Evolutionary conservation across 2,797 vertebrate genomes (phyloP).

Genomic region (Amniataba percoides): DNA sequence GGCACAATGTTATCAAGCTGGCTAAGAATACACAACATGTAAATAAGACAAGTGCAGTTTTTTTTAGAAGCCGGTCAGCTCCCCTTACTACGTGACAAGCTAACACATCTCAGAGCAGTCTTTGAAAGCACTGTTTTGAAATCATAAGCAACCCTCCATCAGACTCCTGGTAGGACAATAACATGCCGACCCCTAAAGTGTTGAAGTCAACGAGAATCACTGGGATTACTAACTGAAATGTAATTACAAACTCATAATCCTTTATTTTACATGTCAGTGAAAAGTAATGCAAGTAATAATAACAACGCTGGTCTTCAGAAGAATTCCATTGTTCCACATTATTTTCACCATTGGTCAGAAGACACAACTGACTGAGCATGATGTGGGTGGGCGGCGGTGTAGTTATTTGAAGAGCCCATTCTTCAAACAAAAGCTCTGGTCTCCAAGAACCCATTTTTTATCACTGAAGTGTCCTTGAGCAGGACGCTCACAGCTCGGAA

Average conservation of each 20-base stretch:
- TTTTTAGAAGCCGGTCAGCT: not conserved
- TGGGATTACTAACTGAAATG: not conserved
- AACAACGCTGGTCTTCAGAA: not conserved
- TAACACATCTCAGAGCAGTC: too few species aligned
- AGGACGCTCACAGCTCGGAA: constrained; percentile 19
- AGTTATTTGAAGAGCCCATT: constrained; percentile 29
- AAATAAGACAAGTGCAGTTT: not conserved
- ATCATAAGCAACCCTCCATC: not conserved
- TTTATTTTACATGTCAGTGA: not conserved
- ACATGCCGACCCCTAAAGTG: not conserved
- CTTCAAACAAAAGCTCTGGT: constrained; percentile 16
- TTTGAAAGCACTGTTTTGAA: too few species aligned
- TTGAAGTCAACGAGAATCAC: not conserved
- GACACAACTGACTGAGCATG: not conserved
- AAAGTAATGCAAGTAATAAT: not conserved
- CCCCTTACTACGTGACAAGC: not conserved
- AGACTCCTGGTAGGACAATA: not conserved
- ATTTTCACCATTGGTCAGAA: constrained; percentile 7
- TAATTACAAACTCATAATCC: not conserved
- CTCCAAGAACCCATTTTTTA: constrained; percentile 52
- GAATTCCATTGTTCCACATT: not conserved
- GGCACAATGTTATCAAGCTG: not conserved
- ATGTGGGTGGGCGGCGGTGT: not conserved
- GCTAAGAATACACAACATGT: not conserved
- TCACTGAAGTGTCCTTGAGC: constrained; percentile 55